A percentile compares a stretch with the other conserved stretches of the same genome.
These are phyloP conservation scores for Chondrilla cf. caribensis DNA, from an alignment of 37 sponge, comb jelly and placozoan species.

Conservation along the genomic window DNA sequence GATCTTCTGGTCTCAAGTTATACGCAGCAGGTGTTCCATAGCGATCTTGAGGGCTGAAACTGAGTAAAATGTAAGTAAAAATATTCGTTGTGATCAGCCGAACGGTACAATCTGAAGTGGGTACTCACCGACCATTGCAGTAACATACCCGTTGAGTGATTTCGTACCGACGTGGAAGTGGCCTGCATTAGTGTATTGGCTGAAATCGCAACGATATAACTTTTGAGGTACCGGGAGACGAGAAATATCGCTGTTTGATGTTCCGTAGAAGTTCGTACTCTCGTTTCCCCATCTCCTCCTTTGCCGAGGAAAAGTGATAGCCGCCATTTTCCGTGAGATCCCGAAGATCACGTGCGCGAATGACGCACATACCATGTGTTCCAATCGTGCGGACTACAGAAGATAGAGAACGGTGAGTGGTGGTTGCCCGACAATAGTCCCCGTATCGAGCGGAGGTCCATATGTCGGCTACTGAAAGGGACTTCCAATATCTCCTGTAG, in stretches of 20 bases:
- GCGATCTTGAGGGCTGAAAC: background rate
- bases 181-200: conserved; percentile 40
- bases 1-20: conserved; percentile 7
- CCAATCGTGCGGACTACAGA: no score
- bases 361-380: background rate
- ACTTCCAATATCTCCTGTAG: no score
- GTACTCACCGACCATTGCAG: no score
- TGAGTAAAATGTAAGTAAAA: background rate
- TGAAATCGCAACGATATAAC: conserved; percentile 40
- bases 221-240: conserved; percentile 24
- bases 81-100: background rate
- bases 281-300: conserved; percentile 44
- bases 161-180: conserved; percentile 37
- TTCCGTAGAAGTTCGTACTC: conserved; percentile 46
- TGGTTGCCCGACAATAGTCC: no score
- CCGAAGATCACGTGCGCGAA: background rate
- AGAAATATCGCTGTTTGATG: background rate
- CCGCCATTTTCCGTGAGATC: conserved; percentile 26
- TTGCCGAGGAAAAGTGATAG: conserved; percentile 27
- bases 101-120: background rate
- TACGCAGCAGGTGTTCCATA: conserved; percentile 1
- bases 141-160: conserved; percentile 22
- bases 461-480: no score
- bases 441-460: no score
- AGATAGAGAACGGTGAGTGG: no score